Evolutionary conservation across 1,140 invertebrate species (phyloP), one percentile per base, ranked within the genome.

Genomic region (Babylonia areolata): DNA sequence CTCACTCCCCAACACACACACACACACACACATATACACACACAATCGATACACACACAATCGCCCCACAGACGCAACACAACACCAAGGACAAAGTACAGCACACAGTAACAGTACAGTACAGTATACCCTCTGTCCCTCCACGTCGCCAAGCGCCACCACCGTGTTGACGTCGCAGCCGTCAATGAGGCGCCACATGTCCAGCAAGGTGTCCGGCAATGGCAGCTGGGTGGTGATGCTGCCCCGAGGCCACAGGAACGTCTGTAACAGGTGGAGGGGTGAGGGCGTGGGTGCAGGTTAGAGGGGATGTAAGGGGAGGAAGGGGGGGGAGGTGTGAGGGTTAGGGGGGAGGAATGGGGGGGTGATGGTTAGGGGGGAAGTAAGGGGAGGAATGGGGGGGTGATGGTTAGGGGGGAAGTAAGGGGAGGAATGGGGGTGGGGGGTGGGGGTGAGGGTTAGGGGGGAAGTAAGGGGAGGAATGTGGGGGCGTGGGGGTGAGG

Each of bases 101-200:
- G 6, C 37, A 37, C n/a, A n/a, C n/a, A n/a, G n/a, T n/a, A n/a
- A n/a, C n/a, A n/a, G n/a, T n/a, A n/a, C n/a, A n/a, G n/a, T n/a
- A n/a, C 1, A 78, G 6, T 1, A 23, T 42, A 58, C 46, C 20
- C 28, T 58, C 9, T 58, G 28, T 28, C 46, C 42, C 0, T 54
- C 0, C 33, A 35, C 35, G 20, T 69, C 64, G 15, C 81, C 84
- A 0, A 91, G 37, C 39, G 78, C 87, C 33, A 91, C 85, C 20
- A 93, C 88, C 23, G 90, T 89, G n/a, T 84, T 78, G 28, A 90
- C 83, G 17, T 89, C 84, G 11, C 92, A 87, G 15, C 92, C 90
- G 78, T 92, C 89, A 6, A 93, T 85, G 35, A 93, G 87, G 35
- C 89, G 84, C 93, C 93, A 93, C 87, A 93, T 90, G 84, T 93